These are phyloP conservation scores for Diabrotica balteata DNA, from an alignment of 2,888 invertebrate species.

Conservation along the genomic window DNA sequence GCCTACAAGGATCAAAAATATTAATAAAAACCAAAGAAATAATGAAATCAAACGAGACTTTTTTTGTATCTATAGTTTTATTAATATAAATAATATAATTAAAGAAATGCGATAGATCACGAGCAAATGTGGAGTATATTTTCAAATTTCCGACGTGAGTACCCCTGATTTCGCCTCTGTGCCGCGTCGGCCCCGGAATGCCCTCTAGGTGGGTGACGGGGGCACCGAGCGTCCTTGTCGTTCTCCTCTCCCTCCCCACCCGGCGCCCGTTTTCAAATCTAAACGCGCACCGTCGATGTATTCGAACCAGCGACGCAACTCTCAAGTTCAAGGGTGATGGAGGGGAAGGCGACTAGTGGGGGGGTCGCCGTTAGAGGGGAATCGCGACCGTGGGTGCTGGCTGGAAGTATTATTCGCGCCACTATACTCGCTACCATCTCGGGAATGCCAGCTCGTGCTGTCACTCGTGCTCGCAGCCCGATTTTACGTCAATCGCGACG, in stretches of 20 bases:
- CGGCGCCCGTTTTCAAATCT: slow-evolving; percentile 11
- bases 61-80: no score
- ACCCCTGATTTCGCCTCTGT: not conserved
- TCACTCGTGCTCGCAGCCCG: slow-evolving; percentile 54
- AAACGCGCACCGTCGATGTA: slow-evolving; percentile 34
- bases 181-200: slow-evolving; percentile 23
- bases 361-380: slow-evolving; percentile 40
- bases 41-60: no score
- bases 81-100: no score
- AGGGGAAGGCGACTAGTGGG: slow-evolving; percentile 50
- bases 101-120: no score
- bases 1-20: no score
- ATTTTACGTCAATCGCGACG: slow-evolving; percentile 33
- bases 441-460: slow-evolving; percentile 60
- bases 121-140: no score
- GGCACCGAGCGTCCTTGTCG: slow-evolving; percentile 46
- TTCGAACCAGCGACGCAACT: slow-evolving; percentile 39
- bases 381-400: slow-evolving; percentile 61
- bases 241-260: slow-evolving; percentile 36
- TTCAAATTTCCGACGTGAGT: no score
- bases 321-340: slow-evolving; percentile 62
- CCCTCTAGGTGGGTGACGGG: slow-evolving; percentile 36
- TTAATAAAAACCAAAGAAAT: no score
- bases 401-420: slow-evolving; percentile 29
- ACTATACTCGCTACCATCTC: slow-evolving; percentile 42